Percentiles rank a stretch among this genome's conserved stretches.
Conservation (phyloP, 2,888 invertebrate species). For the Schizaphis graminum region DNA sequence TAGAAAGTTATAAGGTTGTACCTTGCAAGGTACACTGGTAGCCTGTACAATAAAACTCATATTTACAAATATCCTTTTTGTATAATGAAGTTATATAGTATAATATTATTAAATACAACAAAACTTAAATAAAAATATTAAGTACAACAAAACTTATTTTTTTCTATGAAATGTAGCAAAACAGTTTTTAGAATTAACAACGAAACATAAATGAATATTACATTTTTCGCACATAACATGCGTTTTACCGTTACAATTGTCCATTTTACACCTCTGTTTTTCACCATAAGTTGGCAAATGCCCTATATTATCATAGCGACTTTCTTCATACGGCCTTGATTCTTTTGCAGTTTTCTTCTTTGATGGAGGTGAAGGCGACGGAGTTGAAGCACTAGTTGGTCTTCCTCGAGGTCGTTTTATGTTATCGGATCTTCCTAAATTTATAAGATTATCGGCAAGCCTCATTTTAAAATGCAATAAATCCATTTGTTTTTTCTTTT, state of each 20-base stretch:
- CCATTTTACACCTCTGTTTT: not conserved
- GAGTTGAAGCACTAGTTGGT: not conserved
- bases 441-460: not conserved
- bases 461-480: not conserved
- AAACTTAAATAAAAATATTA: not conserved
- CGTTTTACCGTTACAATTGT: not conserved
- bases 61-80: conserved; percentile 34
- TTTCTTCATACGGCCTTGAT: not conserved
- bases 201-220: not conserved
- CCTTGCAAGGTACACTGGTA: conserved; percentile 1
- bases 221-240: not conserved
- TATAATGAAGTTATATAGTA: not conserved
- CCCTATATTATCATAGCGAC: not conserved
- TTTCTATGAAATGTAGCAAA: not conserved
- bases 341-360: conserved; percentile 1
- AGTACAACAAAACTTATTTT: not conserved
- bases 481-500: conserved; percentile 17
- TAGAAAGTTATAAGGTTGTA: conserved; percentile 8
- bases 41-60: not conserved
- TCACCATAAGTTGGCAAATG: not conserved
- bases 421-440: not conserved
- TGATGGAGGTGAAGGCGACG: not conserved
- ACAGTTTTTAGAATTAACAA: not conserved
- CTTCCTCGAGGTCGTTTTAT: not conserved
- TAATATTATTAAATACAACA: not conserved